phyloP scores from a whole-genome alignment of 2,888 invertebrate species.

The Torymus aiolomorphi region DNA sequence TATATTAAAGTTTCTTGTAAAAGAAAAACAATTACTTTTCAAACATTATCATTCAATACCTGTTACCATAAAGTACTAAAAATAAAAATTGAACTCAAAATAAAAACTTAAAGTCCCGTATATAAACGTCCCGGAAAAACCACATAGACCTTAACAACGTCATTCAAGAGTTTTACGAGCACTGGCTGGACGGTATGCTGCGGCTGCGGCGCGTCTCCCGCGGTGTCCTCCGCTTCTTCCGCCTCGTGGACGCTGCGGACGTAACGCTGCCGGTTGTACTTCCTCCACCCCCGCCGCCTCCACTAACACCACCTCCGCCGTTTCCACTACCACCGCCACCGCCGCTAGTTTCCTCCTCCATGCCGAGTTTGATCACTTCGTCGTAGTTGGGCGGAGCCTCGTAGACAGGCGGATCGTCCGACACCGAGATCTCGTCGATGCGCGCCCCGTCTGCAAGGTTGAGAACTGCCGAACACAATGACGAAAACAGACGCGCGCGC shows the following conservation, averaged over 20 bases:
- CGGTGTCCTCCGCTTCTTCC: conserved; percentile 63
- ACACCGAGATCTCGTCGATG: conserved; percentile 77
- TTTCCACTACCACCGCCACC: too few relatives aligned
- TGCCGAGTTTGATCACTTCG: conserved; percentile 80
- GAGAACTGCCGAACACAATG: conserved; percentile 65
- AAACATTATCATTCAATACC: too few relatives aligned
- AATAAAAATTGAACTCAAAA: too few relatives aligned
- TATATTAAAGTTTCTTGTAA: too few relatives aligned
- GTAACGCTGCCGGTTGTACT: neutral
- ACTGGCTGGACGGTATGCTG: conserved; percentile 64
- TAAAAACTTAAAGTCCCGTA: too few relatives aligned
- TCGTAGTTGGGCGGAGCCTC: conserved; percentile 85
- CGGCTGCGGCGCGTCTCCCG: conserved; percentile 63
- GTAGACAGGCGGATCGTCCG: conserved; percentile 83
- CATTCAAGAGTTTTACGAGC: conserved; percentile 62
- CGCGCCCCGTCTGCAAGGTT: conserved; percentile 75
- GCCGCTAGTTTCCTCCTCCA: conserved; percentile 72
- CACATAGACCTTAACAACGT: neutral
- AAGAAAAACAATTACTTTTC: too few relatives aligned
- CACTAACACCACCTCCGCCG: too few relatives aligned
- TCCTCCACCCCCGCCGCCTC: too few relatives aligned
- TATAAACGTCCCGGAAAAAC: too few relatives aligned
- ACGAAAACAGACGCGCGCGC: too few relatives aligned
- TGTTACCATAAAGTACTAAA: too few relatives aligned
- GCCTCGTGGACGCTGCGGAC: conserved; percentile 58